These are phyloP conservation scores for Tonatia bakeri DNA, from an alignment of 2,113 vertebrate species.

Conservation along the genomic window DNA sequence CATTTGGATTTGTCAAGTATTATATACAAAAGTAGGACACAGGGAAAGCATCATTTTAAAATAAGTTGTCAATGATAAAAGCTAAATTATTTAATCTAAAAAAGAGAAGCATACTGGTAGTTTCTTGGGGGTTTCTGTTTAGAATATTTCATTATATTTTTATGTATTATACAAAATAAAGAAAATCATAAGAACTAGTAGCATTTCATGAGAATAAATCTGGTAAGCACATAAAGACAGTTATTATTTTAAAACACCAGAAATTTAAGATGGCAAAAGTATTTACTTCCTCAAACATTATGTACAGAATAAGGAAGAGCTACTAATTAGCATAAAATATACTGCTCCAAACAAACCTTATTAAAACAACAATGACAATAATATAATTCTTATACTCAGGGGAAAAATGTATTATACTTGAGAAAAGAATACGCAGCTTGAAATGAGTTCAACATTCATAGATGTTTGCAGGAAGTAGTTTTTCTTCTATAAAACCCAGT, in stretches of 20 bases:
- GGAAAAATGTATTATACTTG: not conserved
- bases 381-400: not conserved
- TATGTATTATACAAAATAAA: constrained; percentile 15
- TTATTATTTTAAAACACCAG: constrained; percentile 6
- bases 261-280: constrained; percentile 26
- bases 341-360: not conserved
- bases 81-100: constrained; percentile 20
- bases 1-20: constrained; percentile 8
- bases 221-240: not conserved
- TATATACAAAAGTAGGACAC: not conserved
- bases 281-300: not conserved
- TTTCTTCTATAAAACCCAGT: not conserved
- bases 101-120: not conserved
- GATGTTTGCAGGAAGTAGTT: not conserved
- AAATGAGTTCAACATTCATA: not conserved
- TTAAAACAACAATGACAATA: not conserved
- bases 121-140: not conserved
- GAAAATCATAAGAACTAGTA: not conserved
- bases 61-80: not conserved
- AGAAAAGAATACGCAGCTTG: not conserved
- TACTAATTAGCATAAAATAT: not conserved
- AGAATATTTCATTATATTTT: not conserved
- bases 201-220: not conserved
- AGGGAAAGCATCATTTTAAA: not conserved
- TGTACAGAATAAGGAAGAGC: not conserved